phyloP scores from a whole-genome alignment of 2,888 invertebrate genomes.

The Merodon equestris region DNA sequence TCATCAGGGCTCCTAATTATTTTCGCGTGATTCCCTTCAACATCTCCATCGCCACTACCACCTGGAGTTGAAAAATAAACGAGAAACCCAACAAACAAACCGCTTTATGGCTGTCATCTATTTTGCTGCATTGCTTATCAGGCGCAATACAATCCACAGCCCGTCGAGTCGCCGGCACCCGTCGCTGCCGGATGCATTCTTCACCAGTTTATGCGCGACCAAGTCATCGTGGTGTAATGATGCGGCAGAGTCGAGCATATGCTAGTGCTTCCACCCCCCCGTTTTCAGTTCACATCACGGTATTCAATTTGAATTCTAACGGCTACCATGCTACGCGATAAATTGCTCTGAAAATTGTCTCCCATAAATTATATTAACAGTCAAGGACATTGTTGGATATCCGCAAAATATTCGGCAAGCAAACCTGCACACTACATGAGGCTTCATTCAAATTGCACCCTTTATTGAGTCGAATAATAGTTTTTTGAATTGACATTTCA shows the following conservation, averaged over 20 bases:
- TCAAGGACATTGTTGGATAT: constrained; percentile 22
- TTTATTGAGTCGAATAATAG: constrained; percentile 44
- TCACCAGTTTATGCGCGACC: constrained; percentile 54
- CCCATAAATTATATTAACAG: constrained; percentile 49
- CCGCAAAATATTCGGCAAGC: constrained; percentile 20
- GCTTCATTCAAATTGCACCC: constrained; percentile 12
- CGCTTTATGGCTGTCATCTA: constrained; percentile 30
- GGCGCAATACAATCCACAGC: constrained; percentile 41
- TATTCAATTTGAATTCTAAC: constrained; percentile 61
- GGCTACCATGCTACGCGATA: constrained; percentile 47
- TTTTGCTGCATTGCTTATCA: constrained; percentile 44
- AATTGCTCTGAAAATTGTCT: constrained; percentile 46
- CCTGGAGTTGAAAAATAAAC: constrained; percentile 19
- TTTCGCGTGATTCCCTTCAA: constrained; percentile 26
- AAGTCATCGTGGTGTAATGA: constrained; percentile 30
- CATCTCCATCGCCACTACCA: neutral
- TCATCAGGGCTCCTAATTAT: constrained; percentile 62
- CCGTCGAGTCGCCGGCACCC: too few species aligned
- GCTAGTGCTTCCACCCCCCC: constrained; percentile 14
- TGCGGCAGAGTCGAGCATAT: constrained; percentile 25
- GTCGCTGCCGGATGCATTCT: constrained; percentile 47
- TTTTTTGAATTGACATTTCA: constrained; percentile 50
- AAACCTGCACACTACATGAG: neutral
- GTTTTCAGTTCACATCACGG: neutral
- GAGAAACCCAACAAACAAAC: constrained; percentile 30